Evolutionary conservation across 2,113 vertebrate genomes (phyloP).

Genomic region (Pseudolaguvia tuberculata): DNA sequence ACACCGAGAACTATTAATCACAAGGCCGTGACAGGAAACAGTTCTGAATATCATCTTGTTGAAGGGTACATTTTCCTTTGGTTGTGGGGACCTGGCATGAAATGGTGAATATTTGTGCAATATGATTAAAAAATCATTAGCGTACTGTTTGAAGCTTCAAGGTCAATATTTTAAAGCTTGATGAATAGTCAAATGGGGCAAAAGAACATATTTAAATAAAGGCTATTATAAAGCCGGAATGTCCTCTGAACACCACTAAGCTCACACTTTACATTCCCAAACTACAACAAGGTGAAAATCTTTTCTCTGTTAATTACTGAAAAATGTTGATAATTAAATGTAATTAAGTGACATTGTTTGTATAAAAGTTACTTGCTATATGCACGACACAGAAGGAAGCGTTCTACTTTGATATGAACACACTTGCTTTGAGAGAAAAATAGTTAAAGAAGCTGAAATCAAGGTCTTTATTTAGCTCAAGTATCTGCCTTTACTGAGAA

Average conservation of each 20-base stretch:
- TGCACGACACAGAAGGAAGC: not conserved
- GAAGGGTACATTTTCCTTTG: not conserved
- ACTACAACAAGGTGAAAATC: not conserved
- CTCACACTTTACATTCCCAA: not conserved
- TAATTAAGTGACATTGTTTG: not conserved
- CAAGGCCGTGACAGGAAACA: slow-evolving; percentile 14
- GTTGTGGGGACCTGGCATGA: not conserved
- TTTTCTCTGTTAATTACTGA: slow-evolving; percentile 19
- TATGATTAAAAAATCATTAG: slow-evolving; percentile 29
- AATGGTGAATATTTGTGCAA: slow-evolving; percentile 15
- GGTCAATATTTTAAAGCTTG: slow-evolving; percentile 17
- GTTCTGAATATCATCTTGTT: slow-evolving; percentile 15
- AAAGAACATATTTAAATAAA: slow-evolving; percentile 26
- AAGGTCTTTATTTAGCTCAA: slow-evolving; percentile 68
- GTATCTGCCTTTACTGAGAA: slow-evolving; percentile 63
- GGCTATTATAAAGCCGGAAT: slow-evolving; percentile 11
- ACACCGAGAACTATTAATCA: slow-evolving; percentile 22
- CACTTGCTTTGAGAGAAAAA: slow-evolving; percentile 7
- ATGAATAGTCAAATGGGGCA: slow-evolving; percentile 25
- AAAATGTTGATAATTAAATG: not conserved
- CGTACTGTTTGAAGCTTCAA: not conserved
- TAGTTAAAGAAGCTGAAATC: slow-evolving; percentile 53
- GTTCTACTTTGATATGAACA: slow-evolving; percentile 17
- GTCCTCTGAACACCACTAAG: not conserved
- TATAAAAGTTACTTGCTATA: not conserved